Evolutionary conservation across 2,797 vertebrate genomes (phyloP).

Genomic region (Gambelia wislizenii): DNA sequence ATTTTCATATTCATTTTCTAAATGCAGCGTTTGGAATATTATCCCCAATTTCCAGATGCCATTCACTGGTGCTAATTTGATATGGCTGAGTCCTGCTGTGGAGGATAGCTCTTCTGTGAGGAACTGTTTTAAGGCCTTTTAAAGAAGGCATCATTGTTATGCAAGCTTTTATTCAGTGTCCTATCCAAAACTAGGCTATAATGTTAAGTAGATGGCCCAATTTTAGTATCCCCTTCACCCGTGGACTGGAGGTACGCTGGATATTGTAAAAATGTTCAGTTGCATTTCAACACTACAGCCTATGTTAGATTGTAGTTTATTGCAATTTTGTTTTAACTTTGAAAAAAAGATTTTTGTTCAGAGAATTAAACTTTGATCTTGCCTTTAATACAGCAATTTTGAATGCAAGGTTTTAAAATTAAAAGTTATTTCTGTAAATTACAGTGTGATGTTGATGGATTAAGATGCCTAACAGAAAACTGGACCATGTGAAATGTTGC

Average conservation of each 20-base stretch:
- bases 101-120: constrained; percentile 68
- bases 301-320: constrained; percentile 81
- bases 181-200: constrained; percentile 65
- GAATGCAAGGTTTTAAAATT: constrained; percentile 82
- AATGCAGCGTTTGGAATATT: constrained; percentile 37
- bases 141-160: constrained; percentile 61
- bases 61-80: constrained; percentile 33
- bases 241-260: constrained; percentile 67
- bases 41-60: constrained; percentile 27
- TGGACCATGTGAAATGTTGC: background rate
- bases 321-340: constrained; percentile 78
- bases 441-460: constrained; percentile 59
- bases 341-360: constrained; percentile 78
- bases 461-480: constrained; percentile 57
- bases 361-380: constrained; percentile 78
- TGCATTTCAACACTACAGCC: constrained; percentile 76
- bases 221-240: constrained; percentile 45
- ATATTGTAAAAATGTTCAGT: constrained; percentile 70
- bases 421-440: constrained; percentile 82
- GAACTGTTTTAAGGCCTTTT: constrained; percentile 68
- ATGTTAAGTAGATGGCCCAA: constrained; percentile 60
- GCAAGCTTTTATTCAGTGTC: constrained; percentile 64
- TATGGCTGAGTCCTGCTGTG: constrained; percentile 35
- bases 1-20: constrained; percentile 47
- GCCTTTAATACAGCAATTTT: constrained; percentile 77